These are phyloP conservation scores for Athene noctua DNA, from an alignment of 2,113 vertebrate genomes.

Conservation along the genomic window DNA sequence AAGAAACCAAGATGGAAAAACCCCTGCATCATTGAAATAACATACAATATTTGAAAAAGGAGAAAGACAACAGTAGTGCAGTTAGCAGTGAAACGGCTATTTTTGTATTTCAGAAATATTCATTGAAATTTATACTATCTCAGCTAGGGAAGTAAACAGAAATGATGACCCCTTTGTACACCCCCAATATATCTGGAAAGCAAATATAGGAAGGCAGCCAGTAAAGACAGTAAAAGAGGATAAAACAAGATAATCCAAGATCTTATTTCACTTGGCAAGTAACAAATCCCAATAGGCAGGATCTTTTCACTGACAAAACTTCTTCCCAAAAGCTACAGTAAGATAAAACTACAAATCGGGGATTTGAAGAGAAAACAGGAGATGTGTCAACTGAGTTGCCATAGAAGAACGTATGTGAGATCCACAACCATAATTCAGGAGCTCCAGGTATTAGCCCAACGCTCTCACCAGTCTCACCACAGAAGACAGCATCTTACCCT, in stretches of 20 bases:
- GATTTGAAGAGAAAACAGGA: constrained; percentile 6
- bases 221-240: neutral
- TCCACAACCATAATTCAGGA: neutral
- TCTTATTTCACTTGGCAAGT: neutral
- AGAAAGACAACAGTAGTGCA: neutral
- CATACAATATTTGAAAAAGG: accelerated
- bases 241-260: constrained; percentile 10
- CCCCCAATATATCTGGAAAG: neutral
- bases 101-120: neutral
- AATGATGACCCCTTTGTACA: neutral
- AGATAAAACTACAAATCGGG: neutral
- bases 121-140: neutral
- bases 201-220: neutral
- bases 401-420: neutral
- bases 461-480: neutral
- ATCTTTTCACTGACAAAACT: neutral
- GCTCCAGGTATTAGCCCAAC: neutral
- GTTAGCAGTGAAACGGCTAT: neutral
- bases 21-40: neutral
- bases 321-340: neutral
- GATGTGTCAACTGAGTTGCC: neutral
- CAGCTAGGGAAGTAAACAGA: neutral
- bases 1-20: neutral
- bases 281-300: neutral
- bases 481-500: neutral